Conservation (phyloP, 64 coral and sea anemone species). For the Pachyseris speciosa region DNA sequence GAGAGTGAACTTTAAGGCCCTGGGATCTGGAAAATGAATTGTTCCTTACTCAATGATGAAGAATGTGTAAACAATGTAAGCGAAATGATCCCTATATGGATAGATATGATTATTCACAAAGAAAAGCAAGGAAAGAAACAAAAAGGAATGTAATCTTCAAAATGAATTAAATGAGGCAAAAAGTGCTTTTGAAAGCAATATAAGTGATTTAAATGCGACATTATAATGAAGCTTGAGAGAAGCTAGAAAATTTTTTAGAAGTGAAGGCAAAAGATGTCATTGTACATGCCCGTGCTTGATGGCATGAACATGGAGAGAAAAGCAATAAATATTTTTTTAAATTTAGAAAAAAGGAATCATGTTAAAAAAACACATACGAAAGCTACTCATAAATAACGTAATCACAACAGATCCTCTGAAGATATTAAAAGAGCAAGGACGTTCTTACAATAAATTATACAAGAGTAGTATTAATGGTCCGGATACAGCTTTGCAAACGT, state of each 20-base stretch:
- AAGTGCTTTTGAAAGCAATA: not conserved
- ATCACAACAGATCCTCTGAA: not conserved
- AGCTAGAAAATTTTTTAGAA: not conserved
- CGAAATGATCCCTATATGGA: not conserved
- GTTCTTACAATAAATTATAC: not conserved
- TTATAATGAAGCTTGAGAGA: not conserved
- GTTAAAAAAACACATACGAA: not conserved
- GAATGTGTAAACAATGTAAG: not conserved
- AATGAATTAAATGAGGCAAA: not conserved
- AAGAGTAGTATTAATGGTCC: not conserved
- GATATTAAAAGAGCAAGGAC: not conserved
- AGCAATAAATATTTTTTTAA: slow-evolving; percentile 9
- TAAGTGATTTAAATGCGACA: not conserved
- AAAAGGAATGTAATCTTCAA: not conserved
- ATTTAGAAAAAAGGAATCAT: slow-evolving; percentile 30
- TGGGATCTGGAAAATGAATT: not conserved
- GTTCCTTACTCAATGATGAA: not conserved
- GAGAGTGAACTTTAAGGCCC: not conserved
- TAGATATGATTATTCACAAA: not conserved
- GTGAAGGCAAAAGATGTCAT: not conserved
- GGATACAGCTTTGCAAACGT: not conserved
- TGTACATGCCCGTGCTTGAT: not conserved
- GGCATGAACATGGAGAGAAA: slow-evolving; percentile 48
- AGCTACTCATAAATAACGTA: not conserved
- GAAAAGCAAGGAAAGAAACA: not conserved